phyloP scores from a whole-genome alignment of 2,888 invertebrate species.

The Orchesellides sinensis region DNA sequence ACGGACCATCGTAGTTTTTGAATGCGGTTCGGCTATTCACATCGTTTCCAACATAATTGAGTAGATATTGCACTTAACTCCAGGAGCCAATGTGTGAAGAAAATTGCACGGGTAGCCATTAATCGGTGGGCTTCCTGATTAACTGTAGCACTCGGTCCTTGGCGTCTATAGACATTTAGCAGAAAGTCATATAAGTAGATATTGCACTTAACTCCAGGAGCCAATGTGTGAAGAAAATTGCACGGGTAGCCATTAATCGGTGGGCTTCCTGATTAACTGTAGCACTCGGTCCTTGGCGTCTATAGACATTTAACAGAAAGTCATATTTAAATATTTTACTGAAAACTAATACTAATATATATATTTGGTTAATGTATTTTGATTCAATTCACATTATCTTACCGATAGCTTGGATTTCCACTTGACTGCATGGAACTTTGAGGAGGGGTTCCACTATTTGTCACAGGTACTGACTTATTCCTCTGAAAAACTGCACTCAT shows the following conservation, averaged over 20 bases:
- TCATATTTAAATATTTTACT: too few species aligned
- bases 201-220: constrained; percentile 70
- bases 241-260: constrained; percentile 67
- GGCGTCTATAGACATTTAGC: too few species aligned
- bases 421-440: constrained; percentile 40
- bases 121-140: constrained; percentile 44
- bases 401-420: constrained; percentile 46
- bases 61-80: constrained; percentile 72
- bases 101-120: constrained; percentile 71
- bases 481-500: constrained; percentile 59
- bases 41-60: constrained; percentile 69
- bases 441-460: neutral
- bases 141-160: constrained; percentile 16
- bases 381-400: neutral
- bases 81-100: constrained; percentile 73
- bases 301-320: too few species aligned
- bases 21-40: too few species aligned
- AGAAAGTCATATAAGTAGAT: constrained; percentile 6
- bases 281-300: constrained; percentile 27
- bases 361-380: neutral
- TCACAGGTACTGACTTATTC: constrained; percentile 28
- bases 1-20: too few species aligned
- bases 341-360: too few species aligned
- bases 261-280: constrained; percentile 30
- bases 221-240: constrained; percentile 73